phyloP scores from a whole-genome alignment of 2,888 invertebrate species.

The Tetrapedia diversipes region DNA sequence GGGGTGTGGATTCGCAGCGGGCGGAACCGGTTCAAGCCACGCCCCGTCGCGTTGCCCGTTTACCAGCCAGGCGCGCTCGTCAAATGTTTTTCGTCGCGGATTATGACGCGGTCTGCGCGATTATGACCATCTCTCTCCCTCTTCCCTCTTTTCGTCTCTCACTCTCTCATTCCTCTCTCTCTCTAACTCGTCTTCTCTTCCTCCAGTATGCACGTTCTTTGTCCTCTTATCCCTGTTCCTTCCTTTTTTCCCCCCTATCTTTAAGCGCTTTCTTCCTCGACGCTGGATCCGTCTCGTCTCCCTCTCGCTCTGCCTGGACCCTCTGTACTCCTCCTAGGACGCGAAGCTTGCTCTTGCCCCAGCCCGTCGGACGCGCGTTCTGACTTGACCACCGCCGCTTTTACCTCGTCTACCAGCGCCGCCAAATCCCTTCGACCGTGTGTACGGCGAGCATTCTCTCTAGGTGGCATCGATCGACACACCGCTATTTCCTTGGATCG shows the following conservation, averaged over 20 bases:
- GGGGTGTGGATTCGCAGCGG: conserved; percentile 55
- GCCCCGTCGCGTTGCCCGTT: conserved; percentile 76
- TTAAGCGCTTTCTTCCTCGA: conserved; percentile 60
- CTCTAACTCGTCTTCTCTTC: not conserved
- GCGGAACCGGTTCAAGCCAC: conserved; percentile 71
- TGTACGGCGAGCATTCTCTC: not conserved
- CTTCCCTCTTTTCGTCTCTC: conserved; percentile 41
- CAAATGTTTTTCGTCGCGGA: conserved; percentile 83
- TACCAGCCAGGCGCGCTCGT: conserved; percentile 79
- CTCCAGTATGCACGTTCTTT: conserved; percentile 43
- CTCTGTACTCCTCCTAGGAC: conserved; percentile 54
- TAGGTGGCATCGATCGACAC: conserved; percentile 51
- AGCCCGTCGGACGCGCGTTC: conserved; percentile 62
- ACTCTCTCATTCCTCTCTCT: conserved; percentile 22
- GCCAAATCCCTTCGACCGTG: conserved; percentile 6
- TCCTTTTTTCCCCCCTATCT: conserved; percentile 45
- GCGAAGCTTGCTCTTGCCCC: conserved; percentile 66
- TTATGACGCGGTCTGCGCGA: conserved; percentile 83
- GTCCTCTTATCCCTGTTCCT: conserved; percentile 57
- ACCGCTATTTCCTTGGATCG: not conserved
- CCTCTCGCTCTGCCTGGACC: conserved; percentile 35
- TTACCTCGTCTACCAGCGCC: not conserved
- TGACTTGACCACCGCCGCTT: conserved; percentile 44
- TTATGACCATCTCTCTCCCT: conserved; percentile 79
- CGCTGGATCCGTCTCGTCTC: conserved; percentile 49